Conservation (phyloP, 2,113 vertebrate species). For the Ciconia stormi region DNA sequence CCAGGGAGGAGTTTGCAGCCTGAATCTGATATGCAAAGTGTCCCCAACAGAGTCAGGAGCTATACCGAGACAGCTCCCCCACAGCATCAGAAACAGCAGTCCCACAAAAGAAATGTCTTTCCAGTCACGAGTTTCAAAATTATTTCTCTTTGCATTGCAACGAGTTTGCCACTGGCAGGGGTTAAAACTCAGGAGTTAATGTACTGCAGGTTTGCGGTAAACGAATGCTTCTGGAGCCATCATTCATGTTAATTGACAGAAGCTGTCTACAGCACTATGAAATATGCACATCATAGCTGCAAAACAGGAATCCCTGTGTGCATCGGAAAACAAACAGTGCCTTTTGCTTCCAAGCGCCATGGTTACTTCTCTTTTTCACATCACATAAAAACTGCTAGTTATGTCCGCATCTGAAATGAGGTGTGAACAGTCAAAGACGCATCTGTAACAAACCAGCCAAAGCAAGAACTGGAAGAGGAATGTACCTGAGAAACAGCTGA, state of each 20-base stretch:
- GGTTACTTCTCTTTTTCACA: slow-evolving; percentile 3
- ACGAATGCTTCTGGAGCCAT: background rate
- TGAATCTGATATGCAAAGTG: background rate
- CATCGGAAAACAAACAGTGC: slow-evolving; percentile 28
- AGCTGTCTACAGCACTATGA: slow-evolving; percentile 34
- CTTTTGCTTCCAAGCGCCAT: background rate
- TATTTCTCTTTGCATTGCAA: background rate
- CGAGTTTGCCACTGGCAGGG: slow-evolving; percentile 19
- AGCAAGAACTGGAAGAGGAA: background rate
- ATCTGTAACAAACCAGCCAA: background rate
- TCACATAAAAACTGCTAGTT: background rate
- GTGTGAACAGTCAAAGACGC: background rate
- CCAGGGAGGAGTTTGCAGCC: background rate
- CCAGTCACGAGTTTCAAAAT: background rate
- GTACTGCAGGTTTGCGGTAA: slow-evolving; percentile 42
- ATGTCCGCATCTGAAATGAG: background rate
- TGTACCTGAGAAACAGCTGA: background rate
- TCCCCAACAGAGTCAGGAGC: accelerated
- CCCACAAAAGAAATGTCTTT: background rate
- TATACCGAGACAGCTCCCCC: background rate
- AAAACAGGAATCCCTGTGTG: slow-evolving; percentile 59
- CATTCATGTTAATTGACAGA: slow-evolving; percentile 52
- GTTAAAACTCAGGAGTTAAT: slow-evolving; percentile 41
- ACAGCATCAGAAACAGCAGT: background rate
- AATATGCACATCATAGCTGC: slow-evolving; percentile 6